phyloP scores from a whole-genome alignment of 2,797 vertebrate genomes.

The Chelon auratus region DNA sequence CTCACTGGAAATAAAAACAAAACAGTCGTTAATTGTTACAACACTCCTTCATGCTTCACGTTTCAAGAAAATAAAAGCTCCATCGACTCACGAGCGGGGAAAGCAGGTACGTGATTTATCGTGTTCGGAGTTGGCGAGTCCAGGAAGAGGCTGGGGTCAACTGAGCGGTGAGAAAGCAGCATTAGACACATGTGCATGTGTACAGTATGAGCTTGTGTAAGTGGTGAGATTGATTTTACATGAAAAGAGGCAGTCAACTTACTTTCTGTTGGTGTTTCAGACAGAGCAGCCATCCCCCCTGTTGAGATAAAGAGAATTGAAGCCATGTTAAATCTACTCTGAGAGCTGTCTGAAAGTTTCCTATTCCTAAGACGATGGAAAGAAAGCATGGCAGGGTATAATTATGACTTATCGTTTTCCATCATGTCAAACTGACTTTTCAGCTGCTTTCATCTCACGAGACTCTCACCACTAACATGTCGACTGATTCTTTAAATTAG shows the following conservation, averaged over 20 bases:
- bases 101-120: slow-evolving; percentile 52
- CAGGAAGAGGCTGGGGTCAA: slow-evolving; percentile 83
- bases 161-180: slow-evolving; percentile 54
- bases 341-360: background rate
- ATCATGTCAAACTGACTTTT: too few relatives aligned
- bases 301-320: slow-evolving; percentile 11
- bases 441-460: too few relatives aligned
- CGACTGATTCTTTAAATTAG: background rate
- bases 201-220: too few relatives aligned
- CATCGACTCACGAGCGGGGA: slow-evolving; percentile 74
- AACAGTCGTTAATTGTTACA: background rate
- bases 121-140: slow-evolving; percentile 64
- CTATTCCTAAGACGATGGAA: too few relatives aligned
- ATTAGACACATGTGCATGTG: background rate
- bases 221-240: background rate
- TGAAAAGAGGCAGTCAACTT: slow-evolving; percentile 5
- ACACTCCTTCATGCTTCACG: too few relatives aligned
- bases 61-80: background rate
- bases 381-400: too few relatives aligned
- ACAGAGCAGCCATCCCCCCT: slow-evolving; percentile 66
- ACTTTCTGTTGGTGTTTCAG: slow-evolving; percentile 74
- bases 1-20: slow-evolving; percentile 70
- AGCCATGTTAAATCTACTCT: too few relatives aligned
- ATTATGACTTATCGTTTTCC: too few relatives aligned
- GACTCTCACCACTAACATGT: background rate